A percentile compares a stretch with the other conserved stretches of the same genome.
Evolutionary conservation across 2,113 vertebrate species (phyloP).

Genomic region (Solenodon paradoxus): DNA sequence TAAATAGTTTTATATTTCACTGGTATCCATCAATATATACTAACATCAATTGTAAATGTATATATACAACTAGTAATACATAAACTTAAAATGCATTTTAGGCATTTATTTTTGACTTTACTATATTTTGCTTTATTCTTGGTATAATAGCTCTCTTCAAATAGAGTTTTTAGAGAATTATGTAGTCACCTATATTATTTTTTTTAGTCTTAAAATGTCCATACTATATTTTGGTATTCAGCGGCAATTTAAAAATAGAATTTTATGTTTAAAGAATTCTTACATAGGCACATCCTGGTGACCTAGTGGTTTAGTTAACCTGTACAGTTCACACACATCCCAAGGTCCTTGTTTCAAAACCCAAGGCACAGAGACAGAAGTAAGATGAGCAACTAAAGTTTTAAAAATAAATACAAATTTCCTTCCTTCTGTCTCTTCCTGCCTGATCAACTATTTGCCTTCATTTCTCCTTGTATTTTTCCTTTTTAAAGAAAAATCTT

Average conservation of each 20-base stretch:
- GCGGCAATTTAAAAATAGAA: background rate
- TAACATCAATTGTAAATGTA: background rate
- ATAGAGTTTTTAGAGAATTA: background rate
- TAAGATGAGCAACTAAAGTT: too few species aligned
- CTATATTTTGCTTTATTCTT: background rate
- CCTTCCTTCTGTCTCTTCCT: too few species aligned
- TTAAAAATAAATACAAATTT: too few species aligned
- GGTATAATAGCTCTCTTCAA: background rate
- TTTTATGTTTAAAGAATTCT: background rate
- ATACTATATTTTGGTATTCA: background rate
- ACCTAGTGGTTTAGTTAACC: too few species aligned
- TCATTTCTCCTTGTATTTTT: too few species aligned
- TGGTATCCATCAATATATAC: background rate
- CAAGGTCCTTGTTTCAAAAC: too few species aligned
- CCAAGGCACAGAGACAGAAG: too few species aligned
- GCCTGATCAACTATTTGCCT: too few species aligned
- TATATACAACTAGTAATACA: background rate
- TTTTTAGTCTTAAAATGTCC: background rate
- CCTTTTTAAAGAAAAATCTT: too few species aligned
- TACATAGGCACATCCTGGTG: too few species aligned
- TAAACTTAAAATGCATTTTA: background rate
- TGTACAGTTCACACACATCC: too few species aligned
- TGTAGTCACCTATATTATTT: background rate
- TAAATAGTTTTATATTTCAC: background rate
- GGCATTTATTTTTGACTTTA: background rate